These are phyloP conservation scores for Tragopan temminckii DNA, from an alignment of 2,797 vertebrate genomes.

Conservation along the genomic window DNA sequence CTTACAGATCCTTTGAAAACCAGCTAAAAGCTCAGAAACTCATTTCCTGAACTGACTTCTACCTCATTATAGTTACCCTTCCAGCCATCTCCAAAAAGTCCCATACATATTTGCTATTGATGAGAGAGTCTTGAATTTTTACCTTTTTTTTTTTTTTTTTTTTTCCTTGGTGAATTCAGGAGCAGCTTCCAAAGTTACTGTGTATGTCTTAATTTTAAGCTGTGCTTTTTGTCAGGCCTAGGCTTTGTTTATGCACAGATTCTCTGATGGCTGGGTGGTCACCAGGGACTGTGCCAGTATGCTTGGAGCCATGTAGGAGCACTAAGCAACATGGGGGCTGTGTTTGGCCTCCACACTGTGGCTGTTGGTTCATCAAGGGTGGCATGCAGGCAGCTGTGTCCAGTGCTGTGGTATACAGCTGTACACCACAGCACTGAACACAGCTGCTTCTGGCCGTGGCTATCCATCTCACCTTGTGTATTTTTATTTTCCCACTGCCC, in stretches of 20 bases:
- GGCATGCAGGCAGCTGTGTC: not conserved
- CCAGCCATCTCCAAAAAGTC: not conserved
- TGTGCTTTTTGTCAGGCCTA: not conserved
- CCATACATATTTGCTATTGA: not conserved
- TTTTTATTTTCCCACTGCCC: not conserved
- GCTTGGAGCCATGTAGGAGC: accelerated
- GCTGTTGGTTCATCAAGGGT: not conserved
- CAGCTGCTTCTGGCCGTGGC: accelerated
- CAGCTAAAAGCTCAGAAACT: slow-evolving; percentile 29
- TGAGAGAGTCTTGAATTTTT: not conserved
- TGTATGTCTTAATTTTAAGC: not conserved
- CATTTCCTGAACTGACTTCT: slow-evolving; percentile 12
- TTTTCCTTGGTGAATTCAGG: not conserved
- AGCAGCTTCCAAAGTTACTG: not conserved
- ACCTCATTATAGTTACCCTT: not conserved
- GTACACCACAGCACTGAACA: too few species aligned
- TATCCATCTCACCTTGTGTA: not conserved
- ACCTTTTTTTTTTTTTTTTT: not conserved
- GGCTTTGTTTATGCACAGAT: not conserved
- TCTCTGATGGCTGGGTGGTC: not conserved
- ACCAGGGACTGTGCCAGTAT: not conserved
- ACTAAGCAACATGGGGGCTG: not conserved
- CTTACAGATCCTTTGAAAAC: slow-evolving; percentile 35
- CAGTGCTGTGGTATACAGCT: accelerated
- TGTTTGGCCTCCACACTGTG: not conserved